Conservation (phyloP, 2,113 vertebrate genomes). For the Aix galericulata region DNA sequence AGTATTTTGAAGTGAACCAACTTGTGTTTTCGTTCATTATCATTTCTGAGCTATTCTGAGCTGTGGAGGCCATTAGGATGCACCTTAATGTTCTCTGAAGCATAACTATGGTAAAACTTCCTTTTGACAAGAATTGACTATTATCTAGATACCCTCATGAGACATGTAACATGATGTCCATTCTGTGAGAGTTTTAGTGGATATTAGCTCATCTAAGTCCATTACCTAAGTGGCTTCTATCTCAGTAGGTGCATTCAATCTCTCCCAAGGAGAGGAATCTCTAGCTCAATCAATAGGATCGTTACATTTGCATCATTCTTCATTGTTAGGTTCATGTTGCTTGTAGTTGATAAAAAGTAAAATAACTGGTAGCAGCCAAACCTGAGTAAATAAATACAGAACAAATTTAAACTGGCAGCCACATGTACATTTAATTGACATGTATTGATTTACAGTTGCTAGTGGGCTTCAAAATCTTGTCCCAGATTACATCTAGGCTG, state of each 20-base stretch:
- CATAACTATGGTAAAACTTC: not conserved
- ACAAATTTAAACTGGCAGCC: conserved; percentile 52
- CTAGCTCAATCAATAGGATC: conserved; percentile 56
- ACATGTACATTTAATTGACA: conserved; percentile 29
- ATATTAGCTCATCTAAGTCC: conserved; percentile 6
- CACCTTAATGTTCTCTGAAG: not conserved
- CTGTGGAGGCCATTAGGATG: not conserved
- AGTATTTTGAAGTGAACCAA: not conserved
- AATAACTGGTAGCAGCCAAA: conserved; percentile 39
- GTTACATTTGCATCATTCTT: conserved; percentile 62
- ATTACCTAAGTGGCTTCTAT: conserved; percentile 21
- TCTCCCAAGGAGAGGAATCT: not conserved
- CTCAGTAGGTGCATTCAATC: conserved; percentile 21
- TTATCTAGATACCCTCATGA: not conserved
- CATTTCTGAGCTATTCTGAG: not conserved
- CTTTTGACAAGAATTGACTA: not conserved
- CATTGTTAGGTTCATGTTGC: conserved; percentile 43
- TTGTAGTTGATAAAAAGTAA: conserved; percentile 60
- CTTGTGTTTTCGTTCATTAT: not conserved
- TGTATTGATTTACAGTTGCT: conserved; percentile 60
- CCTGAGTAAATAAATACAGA: conserved; percentile 48
- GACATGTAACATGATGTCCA: not conserved
- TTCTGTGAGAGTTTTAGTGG: not conserved
- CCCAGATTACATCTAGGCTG: not conserved
- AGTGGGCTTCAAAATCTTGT: conserved; percentile 5